Percentiles rank a stretch among this genome's conserved stretches.
phyloP scores from a whole-genome alignment of 2,888 invertebrate species.

The Buathra laborator region DNA sequence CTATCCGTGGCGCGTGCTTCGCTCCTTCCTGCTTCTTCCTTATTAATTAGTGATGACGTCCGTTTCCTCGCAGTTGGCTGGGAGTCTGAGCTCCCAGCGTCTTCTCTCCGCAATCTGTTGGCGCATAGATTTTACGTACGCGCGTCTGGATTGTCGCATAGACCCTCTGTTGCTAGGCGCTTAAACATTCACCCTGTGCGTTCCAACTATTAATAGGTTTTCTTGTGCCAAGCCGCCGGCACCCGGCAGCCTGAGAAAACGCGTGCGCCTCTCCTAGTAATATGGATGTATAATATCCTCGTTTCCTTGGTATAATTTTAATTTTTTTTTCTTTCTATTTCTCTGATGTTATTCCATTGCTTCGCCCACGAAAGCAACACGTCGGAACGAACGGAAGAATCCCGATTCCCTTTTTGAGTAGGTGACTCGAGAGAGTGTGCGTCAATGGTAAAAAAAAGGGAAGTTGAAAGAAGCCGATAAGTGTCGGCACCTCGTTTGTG shows the following conservation, averaged over 20 bases:
- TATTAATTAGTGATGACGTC: conserved; percentile 76
- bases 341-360: conserved; percentile 13
- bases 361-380: background rate
- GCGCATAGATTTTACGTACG: conserved; percentile 26
- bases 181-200: conserved; percentile 43
- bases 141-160: conserved; percentile 44
- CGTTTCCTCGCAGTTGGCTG: conserved; percentile 75
- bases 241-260: conserved; percentile 53
- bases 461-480: conserved; percentile 54
- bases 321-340: conserved; percentile 17
- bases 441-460: conserved; percentile 28
- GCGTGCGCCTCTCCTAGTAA: conserved; percentile 38
- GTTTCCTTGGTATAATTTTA: conserved; percentile 27
- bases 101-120: conserved; percentile 48
- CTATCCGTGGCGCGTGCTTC: conserved; percentile 66
- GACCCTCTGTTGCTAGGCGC: conserved; percentile 21
- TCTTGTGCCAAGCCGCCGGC: conserved; percentile 41
- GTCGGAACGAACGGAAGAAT: conserved; percentile 12
- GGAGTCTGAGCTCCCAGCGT: conserved; percentile 26
- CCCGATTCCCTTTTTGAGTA: conserved; percentile 4
- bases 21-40: conserved; percentile 60
- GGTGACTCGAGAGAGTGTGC: conserved; percentile 8
- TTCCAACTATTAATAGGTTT: conserved; percentile 63
- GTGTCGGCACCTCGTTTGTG: conserved; percentile 61
- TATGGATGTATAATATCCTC: conserved; percentile 56